Evolutionary conservation across 2,113 vertebrate genomes (phyloP), one percentile per base, ranked within the genome.

Genomic region (Lepus americanus): DNA sequence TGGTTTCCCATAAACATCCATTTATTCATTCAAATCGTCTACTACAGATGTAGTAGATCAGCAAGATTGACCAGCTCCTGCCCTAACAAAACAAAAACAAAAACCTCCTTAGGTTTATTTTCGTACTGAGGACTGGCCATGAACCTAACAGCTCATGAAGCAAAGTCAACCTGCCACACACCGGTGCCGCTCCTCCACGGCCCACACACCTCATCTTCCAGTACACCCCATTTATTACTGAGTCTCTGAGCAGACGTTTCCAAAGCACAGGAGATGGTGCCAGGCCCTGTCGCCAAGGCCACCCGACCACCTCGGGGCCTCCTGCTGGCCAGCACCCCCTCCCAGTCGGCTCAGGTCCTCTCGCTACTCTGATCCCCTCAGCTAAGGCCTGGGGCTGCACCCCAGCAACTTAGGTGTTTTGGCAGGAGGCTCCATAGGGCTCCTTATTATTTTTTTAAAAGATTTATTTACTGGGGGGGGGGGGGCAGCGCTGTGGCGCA

Each of bases 21-120:
- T 9, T 51, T 9, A 51, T 44, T 77, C 33, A 82, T n/a, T 59
- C 36, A 80, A 59, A 80, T 3, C 70, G 19, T 70, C 89, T 80
- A 53, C 80, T 27, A 1, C 51, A 22, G 20, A 23, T 69, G 33
- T 51, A 63, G 64, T 27, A 17, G 20, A 39, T 36, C 53, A 88
- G 25, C 74, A 70, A 85, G 63, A 29, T 4, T 53, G 73, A 82
- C 55, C 53, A 67, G 12, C 44, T 19, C 51, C 3, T 17, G 12
- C 83, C 53, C 76, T 96, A 79, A 36, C 55, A 44, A 90, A 86
- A 79, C 73, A 86, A 49, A 64, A 44, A 44, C 44, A 8, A 44
- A 44, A 44, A 7, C 44, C 61, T 51, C 31, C n/a, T 78, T 63
- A 17, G 6, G 29, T 55, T 79, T 20, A 70, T 49, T 87, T 77